Conservation (phyloP, 2,888 invertebrate genomes). For the Eurois occulta region DNA sequence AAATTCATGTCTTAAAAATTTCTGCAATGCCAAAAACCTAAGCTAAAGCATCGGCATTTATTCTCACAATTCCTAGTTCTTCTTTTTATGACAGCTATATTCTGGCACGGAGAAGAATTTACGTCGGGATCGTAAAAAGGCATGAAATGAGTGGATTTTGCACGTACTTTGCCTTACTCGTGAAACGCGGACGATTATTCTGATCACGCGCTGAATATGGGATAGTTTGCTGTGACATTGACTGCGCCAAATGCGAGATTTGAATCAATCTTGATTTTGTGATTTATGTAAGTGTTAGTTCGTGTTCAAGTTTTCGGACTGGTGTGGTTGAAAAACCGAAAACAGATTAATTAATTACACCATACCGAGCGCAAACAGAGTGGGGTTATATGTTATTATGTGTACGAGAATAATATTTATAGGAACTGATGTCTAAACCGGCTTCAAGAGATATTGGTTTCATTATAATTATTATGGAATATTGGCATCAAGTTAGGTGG, state of each 20-base stretch:
- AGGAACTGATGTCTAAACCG: not conserved
- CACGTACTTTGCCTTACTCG: constrained; percentile 60
- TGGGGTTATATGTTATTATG: too few relatives aligned
- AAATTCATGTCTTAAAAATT: constrained; percentile 3
- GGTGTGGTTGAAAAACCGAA: too few relatives aligned
- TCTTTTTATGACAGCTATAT: constrained; percentile 61
- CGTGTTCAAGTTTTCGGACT: not conserved
- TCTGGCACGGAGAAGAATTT: constrained; percentile 57
- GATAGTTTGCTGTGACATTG: constrained; percentile 67
- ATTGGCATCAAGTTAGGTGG: not conserved
- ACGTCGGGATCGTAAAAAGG: constrained; percentile 65
- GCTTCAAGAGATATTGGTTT: not conserved
- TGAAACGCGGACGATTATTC: constrained; percentile 59
- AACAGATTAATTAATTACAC: too few relatives aligned
- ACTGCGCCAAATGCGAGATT: constrained; percentile 57
- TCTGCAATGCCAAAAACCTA: constrained; percentile 26
- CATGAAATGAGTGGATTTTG: constrained; percentile 66
- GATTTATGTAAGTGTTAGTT: constrained; percentile 31
- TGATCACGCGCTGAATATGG: constrained; percentile 64
- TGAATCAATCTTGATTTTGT: constrained; percentile 61
- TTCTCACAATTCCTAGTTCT: constrained; percentile 48
- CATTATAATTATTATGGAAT: not conserved
- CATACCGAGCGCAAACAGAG: too few relatives aligned
- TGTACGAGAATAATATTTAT: not conserved
- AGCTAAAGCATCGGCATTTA: constrained; percentile 37